phyloP scores from a whole-genome alignment of 1,140 invertebrate genomes.

The Parapsyche elsis region DNA sequence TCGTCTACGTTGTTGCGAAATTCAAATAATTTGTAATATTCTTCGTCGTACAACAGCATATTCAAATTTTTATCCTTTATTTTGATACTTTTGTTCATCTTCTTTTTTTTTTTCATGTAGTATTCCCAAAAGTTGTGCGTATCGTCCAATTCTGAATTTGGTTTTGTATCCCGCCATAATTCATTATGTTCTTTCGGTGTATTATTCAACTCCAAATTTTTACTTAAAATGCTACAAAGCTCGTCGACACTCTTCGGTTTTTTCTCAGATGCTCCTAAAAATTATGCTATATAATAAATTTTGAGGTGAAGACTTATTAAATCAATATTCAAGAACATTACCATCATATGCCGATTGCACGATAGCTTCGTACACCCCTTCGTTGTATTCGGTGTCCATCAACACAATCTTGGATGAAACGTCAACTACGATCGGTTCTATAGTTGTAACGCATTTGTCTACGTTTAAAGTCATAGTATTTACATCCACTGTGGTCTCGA shows the following conservation, averaged over 20 bases:
- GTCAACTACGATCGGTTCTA: neutral
- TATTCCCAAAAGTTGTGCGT: conserved; percentile 60
- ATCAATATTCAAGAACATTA: no score
- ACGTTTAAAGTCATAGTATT: neutral
- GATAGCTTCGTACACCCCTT: neutral
- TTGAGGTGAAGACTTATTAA: no score
- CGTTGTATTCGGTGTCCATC: neutral
- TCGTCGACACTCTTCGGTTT: conserved; percentile 28
- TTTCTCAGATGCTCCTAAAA: no score
- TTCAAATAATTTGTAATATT: conserved; percentile 56
- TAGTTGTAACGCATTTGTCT: neutral
- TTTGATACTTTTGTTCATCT: conserved; percentile 65
- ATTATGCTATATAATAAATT: no score
- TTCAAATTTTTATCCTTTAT: conserved; percentile 65
- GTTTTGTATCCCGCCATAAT: neutral
- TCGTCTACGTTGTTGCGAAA: neutral
- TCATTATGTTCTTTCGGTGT: neutral
- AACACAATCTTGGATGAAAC: neutral
- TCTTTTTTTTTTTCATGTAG: conserved; percentile 64
- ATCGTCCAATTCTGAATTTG: neutral
- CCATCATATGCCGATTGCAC: no score
- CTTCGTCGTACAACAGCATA: conserved; percentile 30
- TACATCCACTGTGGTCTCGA: neutral
- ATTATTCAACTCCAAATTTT: neutral
- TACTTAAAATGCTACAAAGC: conserved; percentile 38